phyloP scores from a whole-genome alignment of 2,888 invertebrate species.

The Meganola albula region DNA sequence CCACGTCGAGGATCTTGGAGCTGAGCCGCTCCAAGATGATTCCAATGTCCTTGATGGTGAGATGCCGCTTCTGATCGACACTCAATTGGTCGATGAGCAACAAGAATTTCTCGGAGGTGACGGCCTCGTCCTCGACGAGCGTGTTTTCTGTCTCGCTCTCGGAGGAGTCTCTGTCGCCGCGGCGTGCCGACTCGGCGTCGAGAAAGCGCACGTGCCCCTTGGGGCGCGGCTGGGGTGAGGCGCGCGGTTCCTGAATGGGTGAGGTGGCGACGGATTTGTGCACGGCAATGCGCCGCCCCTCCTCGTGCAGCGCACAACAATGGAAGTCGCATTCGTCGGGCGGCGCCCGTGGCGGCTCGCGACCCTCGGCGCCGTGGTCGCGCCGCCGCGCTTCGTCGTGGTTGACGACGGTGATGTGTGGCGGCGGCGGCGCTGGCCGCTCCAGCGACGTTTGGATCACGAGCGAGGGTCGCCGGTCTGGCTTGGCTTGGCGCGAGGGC shows the following conservation, averaged over 20 bases:
- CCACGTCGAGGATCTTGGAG: constrained; percentile 95
- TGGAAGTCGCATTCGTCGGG: constrained; percentile 96
- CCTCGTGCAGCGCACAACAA: constrained; percentile 96
- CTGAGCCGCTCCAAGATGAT: constrained; percentile 94
- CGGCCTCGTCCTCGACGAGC: constrained; percentile 92
- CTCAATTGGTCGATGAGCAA: constrained; percentile 95
- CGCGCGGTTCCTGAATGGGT: constrained; percentile 89
- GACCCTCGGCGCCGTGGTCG: constrained; percentile 88
- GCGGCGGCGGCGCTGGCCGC: constrained; percentile 82
- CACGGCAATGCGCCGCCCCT: constrained; percentile 92
- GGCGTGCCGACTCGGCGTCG: constrained; percentile 82
- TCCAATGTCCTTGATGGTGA: constrained; percentile 96
- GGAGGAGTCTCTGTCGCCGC: constrained; percentile 89
- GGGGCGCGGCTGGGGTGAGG: constrained; percentile 82
- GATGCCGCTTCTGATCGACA: constrained; percentile 93
- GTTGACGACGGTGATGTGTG: constrained; percentile 96
- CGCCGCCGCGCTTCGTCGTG: constrained; percentile 91
- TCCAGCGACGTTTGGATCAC: constrained; percentile 87
- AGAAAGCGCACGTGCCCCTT: constrained; percentile 91
- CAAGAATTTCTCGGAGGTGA: constrained; percentile 94
- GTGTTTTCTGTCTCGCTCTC: constrained; percentile 96
- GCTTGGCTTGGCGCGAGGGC: constrained; percentile 68
- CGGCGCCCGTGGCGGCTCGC: constrained; percentile 80
- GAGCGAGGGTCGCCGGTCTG: constrained; percentile 82
- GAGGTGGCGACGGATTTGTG: constrained; percentile 96